Percentiles rank a stretch among this genome's conserved stretches.
Evolutionary conservation across 35 echinoderm and acorn worm species (phyloP).

Genomic region (Chiridota heheva): DNA sequence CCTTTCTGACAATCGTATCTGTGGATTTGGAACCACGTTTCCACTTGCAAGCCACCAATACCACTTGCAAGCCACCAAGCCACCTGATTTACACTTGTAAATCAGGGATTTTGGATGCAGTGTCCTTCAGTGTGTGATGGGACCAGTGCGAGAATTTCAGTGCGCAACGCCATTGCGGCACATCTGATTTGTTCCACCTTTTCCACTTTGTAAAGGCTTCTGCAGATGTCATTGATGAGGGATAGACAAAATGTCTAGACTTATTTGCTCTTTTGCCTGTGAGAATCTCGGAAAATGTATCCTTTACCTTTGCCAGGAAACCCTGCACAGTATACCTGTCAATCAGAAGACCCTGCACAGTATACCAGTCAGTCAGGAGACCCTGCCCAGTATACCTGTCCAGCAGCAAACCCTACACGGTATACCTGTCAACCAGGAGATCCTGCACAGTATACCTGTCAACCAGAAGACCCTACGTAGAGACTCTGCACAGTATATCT

Average conservation of each 20-base stretch:
- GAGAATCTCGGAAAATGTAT: slow-evolving; percentile 29
- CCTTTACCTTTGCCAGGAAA: slow-evolving; percentile 23
- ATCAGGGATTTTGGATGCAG: slow-evolving; percentile 5
- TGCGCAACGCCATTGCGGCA: slow-evolving; percentile 40
- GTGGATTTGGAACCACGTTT: too few species aligned
- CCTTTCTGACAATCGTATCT: neutral
- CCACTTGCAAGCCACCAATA: slow-evolving; percentile 44
- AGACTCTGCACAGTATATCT: too few species aligned
- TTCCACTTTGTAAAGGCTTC: slow-evolving; percentile 40
- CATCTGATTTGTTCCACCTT: slow-evolving; percentile 37
- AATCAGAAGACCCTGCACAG: slow-evolving; percentile 22
- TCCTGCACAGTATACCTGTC: too few species aligned
- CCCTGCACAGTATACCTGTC: too few species aligned
- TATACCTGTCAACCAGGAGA: too few species aligned
- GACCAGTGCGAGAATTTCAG: slow-evolving; percentile 34
- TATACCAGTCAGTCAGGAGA: too few species aligned
- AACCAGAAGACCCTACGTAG: too few species aligned
- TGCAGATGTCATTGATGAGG: slow-evolving; percentile 21
- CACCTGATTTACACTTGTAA: too few species aligned
- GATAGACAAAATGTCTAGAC: slow-evolving; percentile 25
- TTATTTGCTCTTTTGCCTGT: slow-evolving; percentile 42
- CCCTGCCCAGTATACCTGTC: slow-evolving; percentile 15
- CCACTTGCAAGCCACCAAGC: neutral
- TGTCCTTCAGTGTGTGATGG: slow-evolving; percentile 53
- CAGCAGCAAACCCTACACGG: too few species aligned